Evolutionary conservation across 2,113 vertebrate genomes (phyloP), one percentile per base, ranked within the genome.

Genomic region (Benitochromis conjunctus): DNA sequence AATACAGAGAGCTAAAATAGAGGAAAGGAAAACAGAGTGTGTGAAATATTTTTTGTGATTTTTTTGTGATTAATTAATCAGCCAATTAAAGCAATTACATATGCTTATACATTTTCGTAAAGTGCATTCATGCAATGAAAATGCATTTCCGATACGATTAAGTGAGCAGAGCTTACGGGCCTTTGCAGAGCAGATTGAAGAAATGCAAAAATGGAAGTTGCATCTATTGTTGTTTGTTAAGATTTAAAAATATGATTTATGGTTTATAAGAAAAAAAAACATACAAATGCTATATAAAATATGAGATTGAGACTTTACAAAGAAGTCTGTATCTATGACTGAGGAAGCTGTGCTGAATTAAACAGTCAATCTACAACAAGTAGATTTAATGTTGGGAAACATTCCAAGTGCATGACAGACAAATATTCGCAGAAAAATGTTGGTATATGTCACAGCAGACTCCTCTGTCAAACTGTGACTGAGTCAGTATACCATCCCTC

Each of bases 401-500:
- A 91, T 92, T 92, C 90, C 90, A 83, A 71, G 14, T 81, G 81
- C 12, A 62, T 89, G 86, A 91, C 79, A 79, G 74, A 55, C 51
- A 86, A 80, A 79, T 38, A 84, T 77, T 80, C 31, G 19, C 81
- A 57, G 83, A 89, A 83, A 85, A 19, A 53, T 80, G 38, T 71
- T 48, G 54, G 46, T 79, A 54, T 74, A 48, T 81, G 24, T 79
- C 81, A 92, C 79, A 91, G 86, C 84, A 80, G 80, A 60, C 34
- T 79, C 31, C 79, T 88, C 88, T 92, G 91, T 92, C 51, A 84
- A 76, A 86, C 77, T 71, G 36, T 80, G 87, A 78, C 62, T 77
- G 26, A 54, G 55, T 87, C 84, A 81, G 38, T 86, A 48, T 48
- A 81, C 79, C 79, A 83, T 36, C 79, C 87, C 26, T 56, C 46